Evolutionary conservation across 2,888 invertebrate species (phyloP).

Genomic region (Lasioglossum vierecki): DNA sequence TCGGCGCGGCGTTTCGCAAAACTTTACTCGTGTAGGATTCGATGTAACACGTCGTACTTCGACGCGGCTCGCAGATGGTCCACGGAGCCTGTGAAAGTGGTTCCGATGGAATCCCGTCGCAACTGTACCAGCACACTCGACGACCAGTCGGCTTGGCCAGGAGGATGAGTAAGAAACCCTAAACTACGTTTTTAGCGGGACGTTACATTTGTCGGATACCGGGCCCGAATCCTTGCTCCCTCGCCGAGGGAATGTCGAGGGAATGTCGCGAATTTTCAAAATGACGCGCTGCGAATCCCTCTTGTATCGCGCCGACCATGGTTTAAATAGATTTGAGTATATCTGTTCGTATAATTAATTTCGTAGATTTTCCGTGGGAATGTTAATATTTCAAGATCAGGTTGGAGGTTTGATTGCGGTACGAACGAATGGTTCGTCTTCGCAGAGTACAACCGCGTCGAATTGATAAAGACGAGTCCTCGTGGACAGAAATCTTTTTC

Average conservation of each 20-base stretch:
- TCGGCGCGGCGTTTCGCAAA: slow-evolving; percentile 9
- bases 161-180: slow-evolving; percentile 68
- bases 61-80: slow-evolving; percentile 37
- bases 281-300: not conserved
- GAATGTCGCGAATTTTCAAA: slow-evolving; percentile 56
- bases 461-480: slow-evolving; percentile 55
- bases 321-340: not conserved
- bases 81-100: slow-evolving; percentile 30
- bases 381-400: slow-evolving; percentile 19
- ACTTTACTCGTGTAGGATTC: slow-evolving; percentile 13
- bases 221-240: slow-evolving; percentile 46
- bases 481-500: slow-evolving; percentile 27
- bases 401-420: slow-evolving; percentile 30
- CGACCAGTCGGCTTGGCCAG: slow-evolving; percentile 2
- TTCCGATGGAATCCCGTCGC: slow-evolving; percentile 70
- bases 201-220: slow-evolving; percentile 80
- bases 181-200: slow-evolving; percentile 75
- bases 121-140: slow-evolving; percentile 66
- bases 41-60: slow-evolving; percentile 27
- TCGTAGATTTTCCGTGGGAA: not conserved
- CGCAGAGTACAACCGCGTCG: slow-evolving; percentile 49
- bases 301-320: not conserved
- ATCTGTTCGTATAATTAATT: not conserved
- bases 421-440: slow-evolving; percentile 31
- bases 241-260: slow-evolving; percentile 49